Percentiles rank a stretch among this genome's conserved stretches.
phyloP scores from a whole-genome alignment of 2,888 invertebrate genomes.

The Amphipyra tragopoginis region DNA sequence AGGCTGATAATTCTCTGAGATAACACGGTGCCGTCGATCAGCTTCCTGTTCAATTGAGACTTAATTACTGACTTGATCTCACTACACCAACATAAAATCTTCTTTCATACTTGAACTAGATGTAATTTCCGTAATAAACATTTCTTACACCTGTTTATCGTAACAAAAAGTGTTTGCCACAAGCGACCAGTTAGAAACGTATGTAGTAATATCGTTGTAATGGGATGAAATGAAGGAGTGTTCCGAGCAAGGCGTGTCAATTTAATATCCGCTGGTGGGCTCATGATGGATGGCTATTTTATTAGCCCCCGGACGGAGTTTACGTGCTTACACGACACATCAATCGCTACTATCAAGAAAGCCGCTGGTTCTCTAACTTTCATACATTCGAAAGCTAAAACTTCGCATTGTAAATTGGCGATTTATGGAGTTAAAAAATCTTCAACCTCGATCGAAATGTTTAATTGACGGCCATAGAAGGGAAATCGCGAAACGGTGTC shows the following conservation, averaged over 20 bases:
- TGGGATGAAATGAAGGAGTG: slow-evolving; percentile 77
- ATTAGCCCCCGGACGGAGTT: slow-evolving; percentile 74
- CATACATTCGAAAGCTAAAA: slow-evolving; percentile 38
- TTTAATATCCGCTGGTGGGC: slow-evolving; percentile 85
- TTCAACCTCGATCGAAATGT: slow-evolving; percentile 49
- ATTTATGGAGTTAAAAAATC: slow-evolving; percentile 32
- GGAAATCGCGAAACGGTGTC: slow-evolving; percentile 62
- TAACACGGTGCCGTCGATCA: slow-evolving; percentile 59
- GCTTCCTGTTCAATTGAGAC: slow-evolving; percentile 65
- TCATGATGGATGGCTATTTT: slow-evolving; percentile 82
- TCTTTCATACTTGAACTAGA: slow-evolving; percentile 42
- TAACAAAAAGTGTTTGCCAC: slow-evolving; percentile 52
- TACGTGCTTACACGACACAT: slow-evolving; percentile 68
- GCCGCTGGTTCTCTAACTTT: slow-evolving; percentile 48
- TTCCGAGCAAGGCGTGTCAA: slow-evolving; percentile 82
- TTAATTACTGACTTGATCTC: slow-evolving; percentile 49
- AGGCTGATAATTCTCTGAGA: slow-evolving; percentile 63
- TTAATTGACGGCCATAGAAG: slow-evolving; percentile 58
- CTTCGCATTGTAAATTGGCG: slow-evolving; percentile 13
- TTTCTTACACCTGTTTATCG: slow-evolving; percentile 58
- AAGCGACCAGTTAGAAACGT: slow-evolving; percentile 55
- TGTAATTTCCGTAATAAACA: slow-evolving; percentile 46
- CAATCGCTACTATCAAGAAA: slow-evolving; percentile 65
- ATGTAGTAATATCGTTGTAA: slow-evolving; percentile 71
- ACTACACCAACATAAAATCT: slow-evolving; percentile 27